Evolutionary conservation across 2,888 invertebrate genomes (phyloP), one percentile per base, ranked within the genome.

Genomic region (Nemotelus nigrinus): DNA sequence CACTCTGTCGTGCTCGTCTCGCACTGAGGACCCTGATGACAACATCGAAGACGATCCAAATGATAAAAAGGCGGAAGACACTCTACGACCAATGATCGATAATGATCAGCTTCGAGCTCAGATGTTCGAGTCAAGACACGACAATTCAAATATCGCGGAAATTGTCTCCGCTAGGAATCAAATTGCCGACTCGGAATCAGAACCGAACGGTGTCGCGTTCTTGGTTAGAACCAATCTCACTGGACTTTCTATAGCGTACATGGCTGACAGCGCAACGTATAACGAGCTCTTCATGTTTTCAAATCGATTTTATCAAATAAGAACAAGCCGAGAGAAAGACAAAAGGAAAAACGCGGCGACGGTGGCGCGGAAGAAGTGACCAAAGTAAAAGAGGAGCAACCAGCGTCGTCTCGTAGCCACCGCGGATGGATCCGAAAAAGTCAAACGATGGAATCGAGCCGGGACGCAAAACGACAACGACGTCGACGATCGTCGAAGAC

Each of bases 351-450:
- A 67, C 53, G 72, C 39, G 44, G 74, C 67, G 47, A 63, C 78
- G 77, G n/a, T 25, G 55, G 75, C 50, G 55, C 60, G 55, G 57
- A 79, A 75, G 67, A 75, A 77, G 78, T 53, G 63, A 79, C 77
- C 45, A 25, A 71, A 68, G 50, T 43, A 47, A 55, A 7, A 39
- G 8, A 45, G 39, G 53, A 79, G 76, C 79, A 77, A 63, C 72
- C 79, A 80, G 76, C 78, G 78, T 77, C 77, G 72, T 44, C 81
- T 80, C 25, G 25, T 25, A 25, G 25, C 25, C 25, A 25, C 25
- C 25, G 25, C 25, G 25, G 25, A 25, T 25, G 25, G 25, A 80
- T 78, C 79, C 80, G 80, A 80, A 65, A 48, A 48, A 78, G 64
- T 25, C 76, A 63, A 53, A 58, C 78, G 25, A 25, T 25, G 25